Conservation (phyloP, 2,113 vertebrate genomes). For the Chunga burmeisteri region DNA sequence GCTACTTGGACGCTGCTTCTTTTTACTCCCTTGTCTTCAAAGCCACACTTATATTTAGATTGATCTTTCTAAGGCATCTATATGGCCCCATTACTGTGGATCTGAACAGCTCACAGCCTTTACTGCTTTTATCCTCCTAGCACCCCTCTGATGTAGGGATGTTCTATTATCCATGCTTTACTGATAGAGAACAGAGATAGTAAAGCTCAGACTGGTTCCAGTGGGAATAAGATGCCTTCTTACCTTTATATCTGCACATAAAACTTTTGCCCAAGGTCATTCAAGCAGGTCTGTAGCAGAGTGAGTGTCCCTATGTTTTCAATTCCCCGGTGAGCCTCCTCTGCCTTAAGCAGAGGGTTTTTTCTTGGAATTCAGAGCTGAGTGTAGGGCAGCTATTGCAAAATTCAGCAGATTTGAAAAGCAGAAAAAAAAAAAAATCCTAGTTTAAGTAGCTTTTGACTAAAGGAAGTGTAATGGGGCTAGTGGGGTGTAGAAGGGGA, state of each 20-base stretch:
- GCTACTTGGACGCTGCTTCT: slow-evolving; percentile 8
- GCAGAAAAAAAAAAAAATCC: not conserved
- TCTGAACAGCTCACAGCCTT: slow-evolving; percentile 46
- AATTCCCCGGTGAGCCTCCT: not conserved
- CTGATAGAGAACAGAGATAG: slow-evolving; percentile 29
- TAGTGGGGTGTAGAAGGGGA: not conserved
- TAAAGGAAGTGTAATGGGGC: not conserved
- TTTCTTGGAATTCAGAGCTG: not conserved
- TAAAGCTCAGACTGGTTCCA: slow-evolving; percentile 35
- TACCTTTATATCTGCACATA: slow-evolving; percentile 38
- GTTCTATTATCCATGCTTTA: slow-evolving; percentile 41
- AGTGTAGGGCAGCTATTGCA: not conserved
- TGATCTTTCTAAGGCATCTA: slow-evolving; percentile 43
- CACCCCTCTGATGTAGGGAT: not conserved
- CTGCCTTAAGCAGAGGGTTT: not conserved
- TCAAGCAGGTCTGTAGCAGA: slow-evolving; percentile 19
- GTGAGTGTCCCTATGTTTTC: not conserved
- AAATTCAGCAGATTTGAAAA: not conserved
- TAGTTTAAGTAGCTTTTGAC: not conserved
- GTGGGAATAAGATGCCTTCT: slow-evolving; percentile 45
- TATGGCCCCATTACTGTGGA: slow-evolving; percentile 41
- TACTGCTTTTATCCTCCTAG: slow-evolving; percentile 44
- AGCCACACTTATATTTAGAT: slow-evolving; percentile 55
- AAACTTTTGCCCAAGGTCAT: slow-evolving; percentile 43
- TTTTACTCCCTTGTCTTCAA: slow-evolving; percentile 51